Evolutionary conservation across 2,888 invertebrate species (phyloP).

Genomic region (Podabrus alpinus): DNA sequence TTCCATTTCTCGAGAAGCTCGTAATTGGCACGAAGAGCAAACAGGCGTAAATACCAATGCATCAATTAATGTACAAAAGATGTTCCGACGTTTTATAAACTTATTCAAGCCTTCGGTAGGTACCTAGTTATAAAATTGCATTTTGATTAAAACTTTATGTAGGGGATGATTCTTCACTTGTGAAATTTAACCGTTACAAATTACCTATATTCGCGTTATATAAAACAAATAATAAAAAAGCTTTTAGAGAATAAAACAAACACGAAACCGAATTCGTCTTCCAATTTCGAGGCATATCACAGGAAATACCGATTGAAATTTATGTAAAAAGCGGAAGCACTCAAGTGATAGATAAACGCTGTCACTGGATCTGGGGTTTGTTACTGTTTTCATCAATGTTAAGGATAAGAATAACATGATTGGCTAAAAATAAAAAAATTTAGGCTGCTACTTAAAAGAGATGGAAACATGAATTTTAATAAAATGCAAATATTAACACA

Average conservation of each 20-base stretch:
- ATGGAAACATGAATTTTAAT: not conserved
- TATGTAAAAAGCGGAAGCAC: conserved; percentile 23
- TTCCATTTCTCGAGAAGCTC: not conserved
- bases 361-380: conserved; percentile 24
- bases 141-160: not conserved
- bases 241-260: conserved; percentile 14
- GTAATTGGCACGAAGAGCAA: not conserved
- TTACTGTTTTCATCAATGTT: conserved; percentile 12
- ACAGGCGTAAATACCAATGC: not conserved
- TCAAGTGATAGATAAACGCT: conserved; percentile 24
- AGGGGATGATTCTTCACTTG: not conserved
- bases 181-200: not conserved
- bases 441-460: not conserved
- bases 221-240: not conserved
- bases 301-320: conserved; percentile 18
- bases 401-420: conserved; percentile 5
- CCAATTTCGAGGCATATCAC: conserved; percentile 16
- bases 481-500: not conserved
- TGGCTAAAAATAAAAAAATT: not conserved
- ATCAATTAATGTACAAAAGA: not conserved
- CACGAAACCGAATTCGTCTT: conserved; percentile 11
- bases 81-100: not conserved
- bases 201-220: not conserved
- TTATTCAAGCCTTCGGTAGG: not conserved
- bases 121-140: not conserved